Base-by-base conservation (phyloP, 23 tunicate species). In the Corella eumyota region DNA sequence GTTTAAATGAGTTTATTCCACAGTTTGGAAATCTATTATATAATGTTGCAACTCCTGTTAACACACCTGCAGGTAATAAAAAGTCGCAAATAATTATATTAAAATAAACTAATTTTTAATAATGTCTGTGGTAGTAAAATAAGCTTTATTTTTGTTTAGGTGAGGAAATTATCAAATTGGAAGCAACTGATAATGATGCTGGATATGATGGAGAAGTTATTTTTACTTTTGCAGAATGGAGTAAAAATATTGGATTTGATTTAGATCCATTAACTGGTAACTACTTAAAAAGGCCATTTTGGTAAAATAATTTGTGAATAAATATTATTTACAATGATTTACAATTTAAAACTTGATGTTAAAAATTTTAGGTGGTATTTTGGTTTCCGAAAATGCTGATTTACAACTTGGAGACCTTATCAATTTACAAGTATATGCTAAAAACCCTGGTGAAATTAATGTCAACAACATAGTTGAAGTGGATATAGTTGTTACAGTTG, bases 1-100 rank as follows among this genome's bases (percentile, higher is more conserved):
- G 78, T 33, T 52, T 34, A 0, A 84, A 84, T 61, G 94, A 84
- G 56, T 84, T 61, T 50, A 45, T 47, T 19, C 90, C 79, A 24
- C 21, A 31, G 4, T 67, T 77, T 60, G n/a, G 45, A 0, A 4
- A 45, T 0, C 38, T 32, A 7, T 25, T 24, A 21, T 61, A 25
- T 23, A 61, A 2, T 6, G 0, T 72, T 32, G 50, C 50, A 0
- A 50, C 61, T 13, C 61, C 78, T 11, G 68, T 36, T 1, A 50
- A 33, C 23, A 48, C 55, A 5, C 1, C 1, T n/a, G 61, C 68
- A 47, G 78, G 78, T 61, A 72, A 19, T 23, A 40, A 40, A 40
- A 40, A 9, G n/a, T n/a, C n/a, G n/a, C n/a, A n/a, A n/a, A n/a
- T n/a, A n/a, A n/a, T n/a, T n/a, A n/a, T n/a, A n/a, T n/a, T n/a